phyloP scores from a whole-genome alignment of 2,113 vertebrate species.

The Enhydra lutris region DNA sequence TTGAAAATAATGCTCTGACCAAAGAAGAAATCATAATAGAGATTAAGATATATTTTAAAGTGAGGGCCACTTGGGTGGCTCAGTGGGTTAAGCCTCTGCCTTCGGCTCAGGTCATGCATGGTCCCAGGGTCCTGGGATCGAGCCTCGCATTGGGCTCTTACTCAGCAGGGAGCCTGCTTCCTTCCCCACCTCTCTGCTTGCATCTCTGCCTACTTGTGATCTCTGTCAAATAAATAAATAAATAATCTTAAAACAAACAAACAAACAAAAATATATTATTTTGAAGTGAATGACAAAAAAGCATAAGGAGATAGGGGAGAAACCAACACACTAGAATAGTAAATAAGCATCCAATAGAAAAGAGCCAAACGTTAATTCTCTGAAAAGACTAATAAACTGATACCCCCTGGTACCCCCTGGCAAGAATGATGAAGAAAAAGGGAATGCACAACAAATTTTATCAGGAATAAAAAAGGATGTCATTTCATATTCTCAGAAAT shows the following conservation, averaged over 20 bases:
- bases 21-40: not conserved
- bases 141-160: too few species aligned
- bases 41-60: not conserved
- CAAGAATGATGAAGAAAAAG: not conserved
- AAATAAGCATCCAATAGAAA: not conserved
- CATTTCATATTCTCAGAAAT: not conserved
- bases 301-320: not conserved
- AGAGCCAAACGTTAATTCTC: not conserved
- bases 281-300: not conserved
- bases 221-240: too few species aligned
- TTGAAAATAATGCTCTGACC: not conserved
- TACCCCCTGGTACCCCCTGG: not conserved
- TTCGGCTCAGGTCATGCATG: too few species aligned
- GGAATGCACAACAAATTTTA: not conserved
- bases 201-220: too few species aligned
- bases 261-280: not conserved
- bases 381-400: not conserved
- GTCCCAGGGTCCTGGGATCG: too few species aligned
- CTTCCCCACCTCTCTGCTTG: too few species aligned
- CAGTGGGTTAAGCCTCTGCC: too few species aligned
- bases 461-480: not conserved
- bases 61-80: too few species aligned
- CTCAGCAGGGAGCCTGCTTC: too few species aligned
- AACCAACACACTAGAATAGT: not conserved
- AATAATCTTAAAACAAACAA: too few species aligned